Evolutionary conservation across 2,797 vertebrate species (phyloP).

Genomic region (Prunella strophiata): DNA sequence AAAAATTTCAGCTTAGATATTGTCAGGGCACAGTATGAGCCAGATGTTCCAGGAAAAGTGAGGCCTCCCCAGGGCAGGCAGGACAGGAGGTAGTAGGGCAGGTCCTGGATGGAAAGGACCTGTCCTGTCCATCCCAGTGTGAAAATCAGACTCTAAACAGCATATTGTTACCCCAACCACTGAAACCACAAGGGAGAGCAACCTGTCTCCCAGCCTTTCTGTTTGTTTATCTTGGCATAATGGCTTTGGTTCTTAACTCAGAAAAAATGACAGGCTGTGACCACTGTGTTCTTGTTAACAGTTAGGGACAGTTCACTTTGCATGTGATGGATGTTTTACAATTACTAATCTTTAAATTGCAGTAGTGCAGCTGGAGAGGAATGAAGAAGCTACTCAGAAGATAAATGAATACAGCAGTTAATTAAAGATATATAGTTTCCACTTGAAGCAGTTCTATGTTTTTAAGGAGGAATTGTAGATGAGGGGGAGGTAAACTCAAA

Average conservation of each 20-base stretch:
- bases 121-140: not conserved
- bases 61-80: rapidly evolving
- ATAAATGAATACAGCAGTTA: conserved; percentile 69
- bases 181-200: not conserved
- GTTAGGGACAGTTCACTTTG: conserved; percentile 48
- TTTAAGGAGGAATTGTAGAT: not conserved
- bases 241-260: not conserved
- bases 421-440: conserved; percentile 62
- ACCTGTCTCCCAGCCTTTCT: not conserved
- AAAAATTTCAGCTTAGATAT: not conserved
- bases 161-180: not conserved
- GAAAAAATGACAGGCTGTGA: not conserved
- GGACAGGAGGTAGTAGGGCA: not conserved
- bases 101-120: not conserved
- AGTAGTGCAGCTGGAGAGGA: conserved; percentile 22
- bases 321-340: conserved; percentile 67
- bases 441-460: not conserved
- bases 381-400: conserved; percentile 47
- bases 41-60: not conserved
- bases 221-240: not conserved
- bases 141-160: not conserved
- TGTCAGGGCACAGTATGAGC: not conserved
- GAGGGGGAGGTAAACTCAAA: not conserved
- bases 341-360: conserved; percentile 67
- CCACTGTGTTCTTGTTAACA: conserved; percentile 47